phyloP scores from a whole-genome alignment of 1,140 invertebrate species.

The Cotesia vestalis region DNA sequence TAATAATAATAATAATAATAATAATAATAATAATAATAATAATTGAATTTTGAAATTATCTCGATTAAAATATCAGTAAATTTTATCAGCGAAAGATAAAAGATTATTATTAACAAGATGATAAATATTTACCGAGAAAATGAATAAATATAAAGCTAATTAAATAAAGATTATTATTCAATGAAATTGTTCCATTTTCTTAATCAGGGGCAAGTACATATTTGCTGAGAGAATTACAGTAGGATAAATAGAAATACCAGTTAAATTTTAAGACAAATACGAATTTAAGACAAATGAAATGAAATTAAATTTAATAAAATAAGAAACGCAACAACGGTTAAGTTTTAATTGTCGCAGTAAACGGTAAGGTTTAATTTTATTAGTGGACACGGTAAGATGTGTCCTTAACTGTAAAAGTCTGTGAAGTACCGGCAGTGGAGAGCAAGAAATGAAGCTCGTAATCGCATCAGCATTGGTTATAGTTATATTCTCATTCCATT shows the following conservation, averaged over 20 bases:
- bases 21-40: too few species aligned
- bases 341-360: slow-evolving; percentile 37
- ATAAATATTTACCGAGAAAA: too few species aligned
- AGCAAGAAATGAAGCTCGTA: slow-evolving; percentile 49
- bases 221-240: too few species aligned
- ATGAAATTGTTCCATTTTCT: too few species aligned
- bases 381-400: slow-evolving; percentile 28
- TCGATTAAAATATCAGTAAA: too few species aligned
- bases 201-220: too few species aligned
- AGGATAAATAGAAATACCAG: too few species aligned
- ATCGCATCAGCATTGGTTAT: slow-evolving; percentile 40
- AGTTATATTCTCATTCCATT: slow-evolving; percentile 35
- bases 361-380: slow-evolving; percentile 48
- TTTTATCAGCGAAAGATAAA: too few species aligned
- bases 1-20: not conserved
- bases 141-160: too few species aligned
- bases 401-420: slow-evolving; percentile 52
- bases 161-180: too few species aligned
- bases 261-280: not conserved
- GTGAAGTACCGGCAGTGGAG: slow-evolving; percentile 37
- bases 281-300: not conserved
- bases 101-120: too few species aligned
- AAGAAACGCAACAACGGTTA: slow-evolving; percentile 26
- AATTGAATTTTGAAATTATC: too few species aligned
- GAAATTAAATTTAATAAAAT: not conserved